phyloP scores from a whole-genome alignment of 2,888 invertebrate species.

The Volucella zonaria region DNA sequence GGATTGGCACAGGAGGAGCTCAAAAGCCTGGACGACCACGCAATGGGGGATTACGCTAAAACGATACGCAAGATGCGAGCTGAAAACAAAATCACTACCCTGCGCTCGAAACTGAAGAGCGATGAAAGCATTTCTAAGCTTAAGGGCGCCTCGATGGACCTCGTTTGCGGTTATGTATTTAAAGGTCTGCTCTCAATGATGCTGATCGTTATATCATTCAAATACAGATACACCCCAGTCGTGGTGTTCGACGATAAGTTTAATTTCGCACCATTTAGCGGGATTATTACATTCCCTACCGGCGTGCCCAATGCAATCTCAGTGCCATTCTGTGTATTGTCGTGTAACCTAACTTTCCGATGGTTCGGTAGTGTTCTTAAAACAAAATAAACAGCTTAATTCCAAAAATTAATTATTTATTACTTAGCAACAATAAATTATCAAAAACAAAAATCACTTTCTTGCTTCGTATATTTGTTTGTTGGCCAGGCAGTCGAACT shows the following conservation, averaged over 20 bases:
- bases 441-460: slow-evolving; percentile 45
- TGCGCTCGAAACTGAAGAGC: slow-evolving; percentile 74
- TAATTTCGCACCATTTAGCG: slow-evolving; percentile 83
- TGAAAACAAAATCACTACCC: slow-evolving; percentile 77
- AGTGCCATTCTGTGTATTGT: slow-evolving; percentile 84
- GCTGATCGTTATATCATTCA: slow-evolving; percentile 81
- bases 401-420: slow-evolving; percentile 31
- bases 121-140: slow-evolving; percentile 74
- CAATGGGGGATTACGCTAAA: slow-evolving; percentile 77
- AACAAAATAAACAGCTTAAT: slow-evolving; percentile 19
- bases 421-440: slow-evolving; percentile 20
- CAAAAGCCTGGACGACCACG: slow-evolving; percentile 40
- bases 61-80: slow-evolving; percentile 79
- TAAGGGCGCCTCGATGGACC: slow-evolving; percentile 77
- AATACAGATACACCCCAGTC: slow-evolving; percentile 83
- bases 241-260: slow-evolving; percentile 82
- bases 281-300: slow-evolving; percentile 83
- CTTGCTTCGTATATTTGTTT: slow-evolving; percentile 76
- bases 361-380: slow-evolving; percentile 75
- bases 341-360: slow-evolving; percentile 83
- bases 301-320: slow-evolving; percentile 83
- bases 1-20: slow-evolving; percentile 34
- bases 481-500: slow-evolving; percentile 79
- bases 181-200: slow-evolving; percentile 80
- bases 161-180: slow-evolving; percentile 80